Evolutionary conservation across 2,113 vertebrate genomes (phyloP), one percentile per base, ranked within the genome.

Genomic region (Elephas maximus): DNA sequence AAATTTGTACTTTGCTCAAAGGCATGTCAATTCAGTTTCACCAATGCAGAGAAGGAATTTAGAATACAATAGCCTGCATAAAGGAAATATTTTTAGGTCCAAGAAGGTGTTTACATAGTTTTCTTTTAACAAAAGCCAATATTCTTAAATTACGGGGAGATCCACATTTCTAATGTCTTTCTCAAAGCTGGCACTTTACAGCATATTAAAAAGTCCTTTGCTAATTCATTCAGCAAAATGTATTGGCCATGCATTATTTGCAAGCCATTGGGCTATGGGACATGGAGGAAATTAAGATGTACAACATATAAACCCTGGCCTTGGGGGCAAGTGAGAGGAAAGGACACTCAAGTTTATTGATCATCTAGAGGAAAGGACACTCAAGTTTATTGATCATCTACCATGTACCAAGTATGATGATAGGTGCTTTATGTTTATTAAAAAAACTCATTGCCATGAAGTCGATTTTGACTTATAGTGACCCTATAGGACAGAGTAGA

Each of bases 161-260:
- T n/a, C 80, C 15, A 26, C 18, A 93, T 93, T 95, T 96, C 74
- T 95, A 73, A 84, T n/a, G 7, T 62, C 45, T 18, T 44, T 82
- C 20, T 89, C 65, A 81, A 88, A 69, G 48, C 17, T 3, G 28
- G 44, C 15, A 86, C 67, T 48, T 62, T 48, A 48, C 10, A 93
- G 41, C 51, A 24, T 21, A 81, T 44, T 48, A 48, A 48, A 63
- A 67, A 71, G 48, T 81, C 86, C 74, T 86, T 69, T 85, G 74
- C 48, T 81, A 51, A 81, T 83, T 83, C 44, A 37, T 45, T 77
- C 65, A 90, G 53, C 30, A 53, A 48, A 96, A 92, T 17, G 62
- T 37, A 69, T 6, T 81, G 51, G 82, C 20, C 17, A 76, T 8
- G 17, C 69, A 53, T 81, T 69, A 86, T 82, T 62, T 94, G 33